Evolutionary conservation across 1,140 invertebrate species (phyloP), one percentile per base, ranked within the genome.

Genomic region (Trichonephila clavipes): DNA sequence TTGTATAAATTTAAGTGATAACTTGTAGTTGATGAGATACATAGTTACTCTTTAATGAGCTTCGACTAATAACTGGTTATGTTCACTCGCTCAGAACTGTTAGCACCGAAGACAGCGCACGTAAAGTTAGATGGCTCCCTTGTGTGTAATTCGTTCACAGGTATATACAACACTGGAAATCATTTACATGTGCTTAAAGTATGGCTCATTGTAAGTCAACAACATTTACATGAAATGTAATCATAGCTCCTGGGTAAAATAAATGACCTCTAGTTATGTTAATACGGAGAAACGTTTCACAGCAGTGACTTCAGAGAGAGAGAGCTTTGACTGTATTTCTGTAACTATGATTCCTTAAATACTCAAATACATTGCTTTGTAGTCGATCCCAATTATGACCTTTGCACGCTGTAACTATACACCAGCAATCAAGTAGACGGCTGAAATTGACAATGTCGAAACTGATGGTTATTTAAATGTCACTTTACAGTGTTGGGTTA

Each of bases 181-280:
- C 72, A 77, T 77, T 77, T 77, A 28, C 72, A 77, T 77, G 18
- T 77, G 28, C 34, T 77, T 77, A 77, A 77, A 77, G 40, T 28
- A 18, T 21, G 72, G 14, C 34, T 77, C 18, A 34, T 21, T 69
- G 66, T 69, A n/a, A 14, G 66, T 69, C 66, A 21, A 7, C 28
- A 40, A 18, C 34, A 28, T 77, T 34, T 34, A 77, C 72, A 40
- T 28, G 72, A 4, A 40, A 18, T 34, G 34, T 16, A 77, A 34
- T 77, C 34, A 40, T 77, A 18, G 72, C 34, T 2, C 14, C n/a
- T 77, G 28, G 72, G 6, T 12, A 10, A 77, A 77, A 77, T 77
- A 18, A 77, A 77, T 77, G 18, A 40, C 72, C 34, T 77, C 18
- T 3, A 40, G 12, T 77, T 3, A 18, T 77, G 72, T 77, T 6